Percentiles rank a stretch among this genome's conserved stretches.
These are phyloP conservation scores for Tarsius wallacei DNA, from an alignment of 2,797 vertebrate species.

Conservation along the genomic window DNA sequence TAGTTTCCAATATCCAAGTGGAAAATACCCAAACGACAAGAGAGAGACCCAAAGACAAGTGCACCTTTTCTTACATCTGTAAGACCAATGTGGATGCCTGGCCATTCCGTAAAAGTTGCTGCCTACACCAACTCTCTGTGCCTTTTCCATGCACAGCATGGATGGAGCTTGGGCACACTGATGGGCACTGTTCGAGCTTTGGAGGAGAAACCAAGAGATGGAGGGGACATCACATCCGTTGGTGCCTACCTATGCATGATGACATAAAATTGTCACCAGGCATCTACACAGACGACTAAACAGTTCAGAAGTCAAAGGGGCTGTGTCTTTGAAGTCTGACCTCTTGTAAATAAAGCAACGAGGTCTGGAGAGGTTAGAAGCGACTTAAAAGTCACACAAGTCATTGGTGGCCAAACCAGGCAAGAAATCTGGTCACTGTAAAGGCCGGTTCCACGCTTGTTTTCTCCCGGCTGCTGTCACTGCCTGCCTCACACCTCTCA, in stretches of 20 bases:
- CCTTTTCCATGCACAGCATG: neutral
- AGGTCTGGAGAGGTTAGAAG: neutral
- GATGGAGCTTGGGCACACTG: neutral
- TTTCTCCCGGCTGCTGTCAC: neutral
- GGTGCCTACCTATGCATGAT: neutral
- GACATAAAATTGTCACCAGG: neutral
- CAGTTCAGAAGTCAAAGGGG: neutral
- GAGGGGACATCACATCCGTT: neutral
- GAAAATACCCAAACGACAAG: neutral
- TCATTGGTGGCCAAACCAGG: neutral
- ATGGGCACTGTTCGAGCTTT: neutral
- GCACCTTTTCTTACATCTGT: neutral
- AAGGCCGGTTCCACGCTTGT: neutral
- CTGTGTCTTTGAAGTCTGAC: neutral
- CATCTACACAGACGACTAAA: neutral
- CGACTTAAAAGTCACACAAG: neutral
- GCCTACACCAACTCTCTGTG: neutral
- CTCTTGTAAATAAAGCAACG: neutral
- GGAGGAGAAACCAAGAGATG: neutral
- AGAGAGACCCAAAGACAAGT: neutral
- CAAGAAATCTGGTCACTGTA: neutral
- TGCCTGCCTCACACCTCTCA: fast-evolving
- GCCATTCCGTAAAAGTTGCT: neutral
- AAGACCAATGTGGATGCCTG: neutral
- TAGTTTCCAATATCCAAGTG: neutral